Conservation (phyloP, 2,113 vertebrate genomes). For the Colistium nudipinnis region DNA sequence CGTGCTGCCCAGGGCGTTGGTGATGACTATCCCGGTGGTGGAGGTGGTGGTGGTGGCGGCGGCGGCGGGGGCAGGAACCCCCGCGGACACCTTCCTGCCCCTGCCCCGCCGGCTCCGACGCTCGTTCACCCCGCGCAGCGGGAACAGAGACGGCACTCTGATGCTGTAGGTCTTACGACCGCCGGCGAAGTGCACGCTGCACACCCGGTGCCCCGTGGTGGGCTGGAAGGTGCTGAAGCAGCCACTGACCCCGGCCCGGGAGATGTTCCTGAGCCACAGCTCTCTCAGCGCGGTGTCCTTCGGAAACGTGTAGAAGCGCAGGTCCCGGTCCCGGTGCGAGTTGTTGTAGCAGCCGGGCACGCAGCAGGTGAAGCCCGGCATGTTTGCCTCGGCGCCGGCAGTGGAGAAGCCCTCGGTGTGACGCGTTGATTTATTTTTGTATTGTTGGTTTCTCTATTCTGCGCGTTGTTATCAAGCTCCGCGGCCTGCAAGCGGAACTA, state of each 20-base stretch:
- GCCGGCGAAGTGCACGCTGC: slow-evolving; percentile 95
- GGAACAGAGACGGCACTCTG: slow-evolving; percentile 94
- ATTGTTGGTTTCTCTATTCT: slow-evolving; percentile 80
- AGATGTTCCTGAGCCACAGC: slow-evolving; percentile 97
- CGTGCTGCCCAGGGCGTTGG: slow-evolving; percentile 63
- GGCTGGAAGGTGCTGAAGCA: slow-evolving; percentile 98
- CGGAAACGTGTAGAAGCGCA: slow-evolving; percentile 97
- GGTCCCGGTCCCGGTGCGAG: slow-evolving; percentile 94
- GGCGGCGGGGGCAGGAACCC: slow-evolving; percentile 50
- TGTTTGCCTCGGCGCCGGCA: slow-evolving; percentile 41
- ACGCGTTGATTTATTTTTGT: slow-evolving; percentile 65
- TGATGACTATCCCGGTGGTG: slow-evolving; percentile 70
- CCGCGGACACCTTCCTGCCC: slow-evolving; percentile 72
- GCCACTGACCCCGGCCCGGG: slow-evolving; percentile 94
- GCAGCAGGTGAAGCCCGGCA: slow-evolving; percentile 84
- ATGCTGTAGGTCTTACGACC: slow-evolving; percentile 95
- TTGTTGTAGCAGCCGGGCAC: slow-evolving; percentile 94
- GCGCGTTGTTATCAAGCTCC: slow-evolving; percentile 72
- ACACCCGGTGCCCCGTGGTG: slow-evolving; percentile 95
- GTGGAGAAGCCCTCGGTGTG: not conserved
- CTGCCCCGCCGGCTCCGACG: slow-evolving; percentile 84
- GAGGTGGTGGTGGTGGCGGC: slow-evolving; percentile 61
- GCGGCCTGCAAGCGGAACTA: slow-evolving; percentile 86
- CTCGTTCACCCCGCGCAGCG: slow-evolving; percentile 93
- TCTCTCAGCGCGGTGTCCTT: slow-evolving; percentile 92